Evolutionary conservation across 1,140 invertebrate species (phyloP), one percentile per base, ranked within the genome.

Genomic region (Trypoxylus dichotomus): DNA sequence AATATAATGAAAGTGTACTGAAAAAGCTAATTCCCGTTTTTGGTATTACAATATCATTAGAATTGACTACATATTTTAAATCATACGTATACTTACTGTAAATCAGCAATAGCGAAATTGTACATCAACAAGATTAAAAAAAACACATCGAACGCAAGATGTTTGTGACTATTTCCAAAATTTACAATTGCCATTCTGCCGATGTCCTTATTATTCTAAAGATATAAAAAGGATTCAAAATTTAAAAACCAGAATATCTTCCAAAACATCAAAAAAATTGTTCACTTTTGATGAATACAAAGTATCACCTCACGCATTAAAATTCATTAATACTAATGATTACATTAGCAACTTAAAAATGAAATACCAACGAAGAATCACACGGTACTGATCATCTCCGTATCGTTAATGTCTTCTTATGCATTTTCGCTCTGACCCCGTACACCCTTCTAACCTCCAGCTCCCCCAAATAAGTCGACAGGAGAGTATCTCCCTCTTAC

Each of bases 331-430:
- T 2, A 37, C 32, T 7, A 1, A 37, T 37, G n/a, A n/a, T n/a
- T n/a, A 7, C 32, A 37, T 37, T 37, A 37, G 32, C 32, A 8
- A 1, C 5, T 7, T 37, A 8, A 2, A 37, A 37, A 37, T 37
- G 32, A 37, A 37, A 37, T 58, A n/a, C 47, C 47, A 13, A 58
- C 47, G 47, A 58, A 58, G 21, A 24, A 63, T 21, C 2, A 63
- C 60, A 27, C 21, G 60, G 10, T 63, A 63, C 60, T 63, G 21
- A 63, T 11, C 10, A 15, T 63, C 60, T 24, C n/a, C 60, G 60
- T 63, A 19, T 27, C 60, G 19, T 27, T 63, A 63, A 63, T 63
- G 60, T 24, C 60, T 63, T 63, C 60, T 63, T 63, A 63, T 63
- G 60, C 60, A 27, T 63, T 27, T 27, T 63, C 19, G 6, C 21